Evolutionary conservation across 2,797 vertebrate genomes (phyloP).

Genomic region (Onychomys leucogaster): DNA sequence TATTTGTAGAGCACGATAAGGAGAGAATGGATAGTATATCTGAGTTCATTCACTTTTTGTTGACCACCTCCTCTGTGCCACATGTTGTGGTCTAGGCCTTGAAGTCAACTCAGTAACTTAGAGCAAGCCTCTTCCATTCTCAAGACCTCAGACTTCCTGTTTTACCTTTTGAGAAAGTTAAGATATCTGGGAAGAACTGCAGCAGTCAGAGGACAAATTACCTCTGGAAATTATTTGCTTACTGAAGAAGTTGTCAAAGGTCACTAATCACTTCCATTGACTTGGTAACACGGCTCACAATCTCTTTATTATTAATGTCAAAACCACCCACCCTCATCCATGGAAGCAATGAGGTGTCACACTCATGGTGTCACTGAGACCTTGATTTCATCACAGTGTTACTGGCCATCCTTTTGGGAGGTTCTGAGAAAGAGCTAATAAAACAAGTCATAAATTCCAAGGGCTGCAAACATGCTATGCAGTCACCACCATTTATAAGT

Average conservation of each 20-base stretch:
- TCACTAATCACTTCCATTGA: not conserved
- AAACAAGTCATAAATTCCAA: conserved; percentile 72
- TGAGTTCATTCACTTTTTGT: not conserved
- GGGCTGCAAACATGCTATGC: conserved; percentile 28
- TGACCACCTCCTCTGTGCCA: not conserved
- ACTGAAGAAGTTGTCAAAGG: not conserved
- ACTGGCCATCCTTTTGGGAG: conserved; percentile 42
- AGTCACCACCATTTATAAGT: not conserved
- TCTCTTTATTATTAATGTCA: conserved; percentile 18
- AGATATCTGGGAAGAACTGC: not conserved
- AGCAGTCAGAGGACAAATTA: not conserved
- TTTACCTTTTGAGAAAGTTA: conserved; percentile 35
- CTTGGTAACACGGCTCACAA: not conserved
- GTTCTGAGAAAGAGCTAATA: conserved; percentile 60
- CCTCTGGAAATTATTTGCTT: not conserved
- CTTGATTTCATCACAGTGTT: conserved; percentile 44
- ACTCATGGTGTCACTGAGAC: not conserved
- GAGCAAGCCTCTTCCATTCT: not conserved
- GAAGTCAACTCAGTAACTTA: not conserved
- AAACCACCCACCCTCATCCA: conserved; percentile 11
- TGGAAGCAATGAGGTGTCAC: conserved; percentile 55
- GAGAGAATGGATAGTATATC: not conserved
- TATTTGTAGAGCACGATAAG: not conserved
- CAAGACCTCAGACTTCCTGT: not conserved
- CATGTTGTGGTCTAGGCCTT: not conserved